These are phyloP conservation scores for Eulithis prunata DNA, from an alignment of 2,888 invertebrate species.

Conservation along the genomic window DNA sequence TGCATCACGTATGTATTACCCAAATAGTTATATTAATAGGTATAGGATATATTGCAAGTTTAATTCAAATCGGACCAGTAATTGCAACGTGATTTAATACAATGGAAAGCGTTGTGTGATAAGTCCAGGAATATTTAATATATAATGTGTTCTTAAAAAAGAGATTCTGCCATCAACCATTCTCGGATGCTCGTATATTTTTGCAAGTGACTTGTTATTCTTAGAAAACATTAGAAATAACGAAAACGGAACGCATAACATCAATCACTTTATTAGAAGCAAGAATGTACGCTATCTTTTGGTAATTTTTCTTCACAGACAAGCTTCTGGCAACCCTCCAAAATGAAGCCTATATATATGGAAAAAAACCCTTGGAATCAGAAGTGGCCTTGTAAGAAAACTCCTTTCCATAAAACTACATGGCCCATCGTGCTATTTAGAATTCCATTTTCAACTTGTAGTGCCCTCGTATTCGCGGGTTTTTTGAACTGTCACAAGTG, in stretches of 20 bases:
- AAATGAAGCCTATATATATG: slow-evolving; percentile 17
- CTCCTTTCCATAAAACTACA: background rate
- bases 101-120: too few relatives aligned
- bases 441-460: too few relatives aligned
- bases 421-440: too few relatives aligned
- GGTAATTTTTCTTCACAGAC: slow-evolving; percentile 27
- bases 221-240: slow-evolving; percentile 15
- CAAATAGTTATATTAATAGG: too few relatives aligned
- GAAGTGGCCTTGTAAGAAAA: background rate
- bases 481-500: too few relatives aligned
- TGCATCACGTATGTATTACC: too few relatives aligned
- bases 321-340: slow-evolving; percentile 32
- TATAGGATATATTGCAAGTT: too few relatives aligned
- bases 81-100: too few relatives aligned
- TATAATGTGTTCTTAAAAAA: too few relatives aligned
- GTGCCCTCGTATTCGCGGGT: too few relatives aligned
- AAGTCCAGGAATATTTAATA: too few relatives aligned
- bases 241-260: slow-evolving; percentile 16
- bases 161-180: background rate
- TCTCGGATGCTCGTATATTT: background rate
- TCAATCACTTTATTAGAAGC: slow-evolving; percentile 27
- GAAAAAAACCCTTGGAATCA: slow-evolving; percentile 1
- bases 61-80: too few relatives aligned
- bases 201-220: background rate
- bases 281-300: slow-evolving; percentile 23